Percentiles rank a stretch among this genome's conserved stretches.
Conservation (phyloP, 2,113 vertebrate species). For the Dipodomys spectabilis region DNA sequence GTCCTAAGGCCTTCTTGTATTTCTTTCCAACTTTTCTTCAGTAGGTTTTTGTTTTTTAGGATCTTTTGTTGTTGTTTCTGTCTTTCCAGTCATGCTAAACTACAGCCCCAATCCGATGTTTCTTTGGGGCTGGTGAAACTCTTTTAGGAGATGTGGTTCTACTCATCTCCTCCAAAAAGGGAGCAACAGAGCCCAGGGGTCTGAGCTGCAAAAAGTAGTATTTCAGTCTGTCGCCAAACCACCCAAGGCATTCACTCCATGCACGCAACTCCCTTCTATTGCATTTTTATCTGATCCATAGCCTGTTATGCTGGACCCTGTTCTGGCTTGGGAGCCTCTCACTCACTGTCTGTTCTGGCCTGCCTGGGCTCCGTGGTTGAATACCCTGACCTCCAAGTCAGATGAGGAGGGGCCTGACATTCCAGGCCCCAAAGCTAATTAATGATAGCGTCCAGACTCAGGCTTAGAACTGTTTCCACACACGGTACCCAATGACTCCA, state of each 20-base stretch:
- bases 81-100: slow-evolving; percentile 29
- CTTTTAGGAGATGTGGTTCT: not conserved
- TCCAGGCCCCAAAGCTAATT: not conserved
- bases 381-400: not conserved
- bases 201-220: not conserved
- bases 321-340: not conserved
- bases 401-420: not conserved
- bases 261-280: not conserved
- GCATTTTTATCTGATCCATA: slow-evolving; percentile 11
- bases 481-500: not conserved
- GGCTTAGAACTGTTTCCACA: not conserved
- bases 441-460: not conserved
- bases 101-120: not conserved
- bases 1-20: not conserved
- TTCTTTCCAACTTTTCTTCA: not conserved
- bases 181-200: not conserved
- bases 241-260: not conserved
- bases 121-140: not conserved
- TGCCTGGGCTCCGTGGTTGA: not conserved
- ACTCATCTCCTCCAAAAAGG: not conserved
- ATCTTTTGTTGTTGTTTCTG: not conserved
- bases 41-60: too few species aligned
- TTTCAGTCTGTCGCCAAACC: not conserved
- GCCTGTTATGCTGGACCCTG: not conserved
- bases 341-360: not conserved